These are phyloP conservation scores for Halocynthia aurantium DNA, from an alignment of 23 tunicate genomes.

Conservation along the genomic window DNA sequence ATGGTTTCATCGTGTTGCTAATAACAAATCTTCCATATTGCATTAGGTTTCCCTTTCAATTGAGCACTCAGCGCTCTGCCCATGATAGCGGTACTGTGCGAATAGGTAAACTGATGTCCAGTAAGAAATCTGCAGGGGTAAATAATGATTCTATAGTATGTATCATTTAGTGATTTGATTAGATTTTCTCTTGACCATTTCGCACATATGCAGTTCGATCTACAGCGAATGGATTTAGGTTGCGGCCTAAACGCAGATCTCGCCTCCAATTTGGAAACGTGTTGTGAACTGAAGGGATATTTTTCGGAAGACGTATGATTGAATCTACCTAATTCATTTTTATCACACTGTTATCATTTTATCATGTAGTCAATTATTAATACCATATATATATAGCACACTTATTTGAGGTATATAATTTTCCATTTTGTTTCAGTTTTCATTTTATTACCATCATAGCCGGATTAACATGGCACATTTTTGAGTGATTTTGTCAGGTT, in stretches of 20 bases:
- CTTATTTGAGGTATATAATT: no score
- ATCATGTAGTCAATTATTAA: no score
- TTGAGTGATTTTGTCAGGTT: no score
- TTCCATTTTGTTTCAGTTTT: no score
- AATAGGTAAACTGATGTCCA: conserved; percentile 8
- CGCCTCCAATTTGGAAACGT: background rate
- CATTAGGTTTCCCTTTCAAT: background rate
- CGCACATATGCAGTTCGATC: background rate
- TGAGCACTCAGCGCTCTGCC: background rate
- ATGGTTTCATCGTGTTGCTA: background rate
- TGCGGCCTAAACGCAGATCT: conserved; percentile 10
- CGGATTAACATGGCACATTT: no score
- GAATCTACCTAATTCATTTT: no score
- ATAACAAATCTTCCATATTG: background rate
- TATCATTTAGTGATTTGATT: background rate
- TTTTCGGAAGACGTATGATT: background rate
- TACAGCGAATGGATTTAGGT: background rate
- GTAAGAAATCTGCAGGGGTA: conserved; percentile 21
- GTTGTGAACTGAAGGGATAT: conserved; percentile 17
- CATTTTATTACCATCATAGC: no score
- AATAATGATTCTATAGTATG: background rate
- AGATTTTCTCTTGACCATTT: background rate
- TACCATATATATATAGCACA: no score
- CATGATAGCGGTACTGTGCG: background rate
- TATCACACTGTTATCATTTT: no score